Evolutionary conservation across 2,888 invertebrate species (phyloP).

Genomic region (Hypomecis atomaria): DNA sequence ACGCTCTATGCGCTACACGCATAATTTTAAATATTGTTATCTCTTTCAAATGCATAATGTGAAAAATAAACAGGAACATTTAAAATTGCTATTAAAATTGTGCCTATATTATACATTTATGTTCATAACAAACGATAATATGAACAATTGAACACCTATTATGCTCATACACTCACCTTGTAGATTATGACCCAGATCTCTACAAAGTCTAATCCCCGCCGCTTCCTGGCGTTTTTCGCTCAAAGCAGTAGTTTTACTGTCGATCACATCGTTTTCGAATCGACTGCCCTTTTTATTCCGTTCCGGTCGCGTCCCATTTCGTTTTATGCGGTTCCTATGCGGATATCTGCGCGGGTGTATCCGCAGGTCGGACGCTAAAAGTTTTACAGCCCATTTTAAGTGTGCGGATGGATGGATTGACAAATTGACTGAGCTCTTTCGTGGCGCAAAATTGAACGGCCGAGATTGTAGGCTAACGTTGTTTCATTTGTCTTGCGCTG

Average conservation of each 20-base stretch:
- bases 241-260: slow-evolving; percentile 54
- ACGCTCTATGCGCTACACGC: too few species aligned
- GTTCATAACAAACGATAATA: too few species aligned
- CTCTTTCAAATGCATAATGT: too few species aligned
- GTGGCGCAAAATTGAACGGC: slow-evolving; percentile 51
- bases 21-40: too few species aligned
- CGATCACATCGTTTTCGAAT: slow-evolving; percentile 54
- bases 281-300: slow-evolving; percentile 64
- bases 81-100: too few species aligned
- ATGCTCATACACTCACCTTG: too few species aligned
- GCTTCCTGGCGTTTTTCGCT: slow-evolving; percentile 40
- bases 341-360: slow-evolving; percentile 49
- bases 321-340: slow-evolving; percentile 64
- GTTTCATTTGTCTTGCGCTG: slow-evolving; percentile 18
- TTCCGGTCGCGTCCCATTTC: slow-evolving; percentile 60
- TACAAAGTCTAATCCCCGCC: slow-evolving; percentile 42
- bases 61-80: too few species aligned
- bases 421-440: slow-evolving; percentile 59
- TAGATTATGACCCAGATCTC: slow-evolving; percentile 37
- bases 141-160: too few species aligned
- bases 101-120: too few species aligned
- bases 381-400: slow-evolving; percentile 69
- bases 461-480: slow-evolving; percentile 34
- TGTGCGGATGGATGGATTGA: slow-evolving; percentile 61
- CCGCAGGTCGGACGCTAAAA: slow-evolving; percentile 64